Evolutionary conservation across 2,797 vertebrate species (phyloP).

Genomic region (Pseudocheirus occidentalis): DNA sequence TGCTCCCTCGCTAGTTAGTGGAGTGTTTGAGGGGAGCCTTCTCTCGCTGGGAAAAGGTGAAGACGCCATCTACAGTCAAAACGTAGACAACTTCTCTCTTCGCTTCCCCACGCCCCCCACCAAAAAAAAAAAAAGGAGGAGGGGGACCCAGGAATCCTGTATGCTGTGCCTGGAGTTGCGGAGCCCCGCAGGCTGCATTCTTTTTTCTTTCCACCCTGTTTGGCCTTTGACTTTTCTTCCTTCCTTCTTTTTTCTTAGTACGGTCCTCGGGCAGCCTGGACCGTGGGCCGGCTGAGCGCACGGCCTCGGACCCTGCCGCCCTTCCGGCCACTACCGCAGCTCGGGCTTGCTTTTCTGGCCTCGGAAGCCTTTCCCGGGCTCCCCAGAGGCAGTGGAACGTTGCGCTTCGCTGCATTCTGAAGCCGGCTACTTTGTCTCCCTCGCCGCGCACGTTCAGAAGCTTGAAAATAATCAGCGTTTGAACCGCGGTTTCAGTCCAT

Average conservation of each 20-base stretch:
- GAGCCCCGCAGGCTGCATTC: constrained; percentile 56
- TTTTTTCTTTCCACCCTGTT: constrained; percentile 50
- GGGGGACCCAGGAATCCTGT: constrained; percentile 71
- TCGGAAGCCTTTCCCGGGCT: constrained; percentile 16
- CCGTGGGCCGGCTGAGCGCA: constrained; percentile 58
- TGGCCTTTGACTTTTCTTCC: constrained; percentile 33
- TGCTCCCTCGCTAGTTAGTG: constrained; percentile 75
- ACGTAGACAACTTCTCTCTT: constrained; percentile 77
- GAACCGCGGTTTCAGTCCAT: background rate
- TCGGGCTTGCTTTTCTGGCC: background rate
- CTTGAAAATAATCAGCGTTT: no score
- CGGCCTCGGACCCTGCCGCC: constrained; percentile 16
- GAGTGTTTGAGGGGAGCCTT: constrained; percentile 70
- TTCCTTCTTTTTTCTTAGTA: background rate
- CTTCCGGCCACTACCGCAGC: background rate
- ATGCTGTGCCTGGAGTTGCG: constrained; percentile 71
- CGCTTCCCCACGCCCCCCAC: constrained; percentile 68
- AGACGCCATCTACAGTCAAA: constrained; percentile 87
- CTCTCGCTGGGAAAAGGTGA: constrained; percentile 78
- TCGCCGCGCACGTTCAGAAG: background rate
- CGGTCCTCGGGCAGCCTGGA: constrained; percentile 13
- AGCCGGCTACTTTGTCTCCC: constrained; percentile 14
- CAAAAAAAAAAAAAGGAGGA: constrained; percentile 69
- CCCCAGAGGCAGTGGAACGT: constrained; percentile 37
- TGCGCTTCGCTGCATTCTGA: constrained; percentile 38